Conservation (phyloP, 2,113 vertebrate genomes). For the Myiozetetes cayanensis region DNA sequence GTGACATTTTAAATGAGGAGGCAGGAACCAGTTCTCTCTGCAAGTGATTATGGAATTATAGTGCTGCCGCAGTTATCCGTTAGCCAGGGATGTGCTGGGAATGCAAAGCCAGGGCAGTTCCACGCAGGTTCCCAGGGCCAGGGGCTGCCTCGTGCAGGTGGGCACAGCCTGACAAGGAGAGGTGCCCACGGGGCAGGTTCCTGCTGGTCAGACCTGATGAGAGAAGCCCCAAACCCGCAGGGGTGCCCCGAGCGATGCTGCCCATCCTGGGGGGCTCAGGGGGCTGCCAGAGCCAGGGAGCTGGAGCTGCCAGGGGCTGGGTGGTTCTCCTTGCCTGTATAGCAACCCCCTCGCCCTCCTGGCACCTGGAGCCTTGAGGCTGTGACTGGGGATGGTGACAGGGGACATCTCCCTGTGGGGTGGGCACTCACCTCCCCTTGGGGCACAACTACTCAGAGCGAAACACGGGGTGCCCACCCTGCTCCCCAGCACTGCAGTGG, state of each 20-base stretch:
- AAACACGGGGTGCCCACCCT: background rate
- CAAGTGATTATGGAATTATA: slow-evolving; percentile 51
- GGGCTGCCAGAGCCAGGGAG: background rate
- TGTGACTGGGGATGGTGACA: rapidly evolving
- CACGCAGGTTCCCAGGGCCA: rapidly evolving
- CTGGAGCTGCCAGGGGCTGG: rapidly evolving
- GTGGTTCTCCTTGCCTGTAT: rapidly evolving
- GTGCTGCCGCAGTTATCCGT: background rate
- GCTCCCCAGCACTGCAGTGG: background rate
- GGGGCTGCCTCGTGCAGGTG: background rate
- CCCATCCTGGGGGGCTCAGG: rapidly evolving
- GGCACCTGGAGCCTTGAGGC: background rate
- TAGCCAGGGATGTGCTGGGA: background rate
- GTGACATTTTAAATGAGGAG: slow-evolving; percentile 67
- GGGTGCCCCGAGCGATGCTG: background rate
- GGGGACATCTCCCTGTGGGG: rapidly evolving
- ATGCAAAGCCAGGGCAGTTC: background rate
- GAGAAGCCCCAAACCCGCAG: background rate
- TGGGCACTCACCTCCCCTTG: background rate
- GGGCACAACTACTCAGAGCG: background rate
- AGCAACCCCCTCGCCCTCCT: background rate
- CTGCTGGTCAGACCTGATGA: background rate
- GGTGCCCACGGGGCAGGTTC: background rate
- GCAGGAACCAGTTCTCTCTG: slow-evolving; percentile 44
- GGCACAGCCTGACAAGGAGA: rapidly evolving